These are phyloP conservation scores for Melozone crissalis DNA, from an alignment of 2,113 vertebrate species.

Conservation along the genomic window DNA sequence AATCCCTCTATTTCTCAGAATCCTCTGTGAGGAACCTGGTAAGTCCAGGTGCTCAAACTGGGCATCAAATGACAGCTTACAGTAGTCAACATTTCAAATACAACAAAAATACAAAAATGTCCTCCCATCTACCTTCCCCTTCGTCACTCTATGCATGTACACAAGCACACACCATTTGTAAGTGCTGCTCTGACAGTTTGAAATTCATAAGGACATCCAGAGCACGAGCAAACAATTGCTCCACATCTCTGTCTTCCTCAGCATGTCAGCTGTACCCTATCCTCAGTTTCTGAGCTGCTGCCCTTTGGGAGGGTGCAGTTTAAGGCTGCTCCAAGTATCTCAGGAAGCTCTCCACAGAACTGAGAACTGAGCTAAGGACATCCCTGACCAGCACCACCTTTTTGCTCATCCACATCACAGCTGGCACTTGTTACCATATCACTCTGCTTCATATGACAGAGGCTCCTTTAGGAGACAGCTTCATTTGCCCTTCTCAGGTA, in stretches of 20 bases:
- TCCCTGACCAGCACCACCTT: background rate
- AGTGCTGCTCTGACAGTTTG: background rate
- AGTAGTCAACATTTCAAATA: background rate
- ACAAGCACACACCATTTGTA: background rate
- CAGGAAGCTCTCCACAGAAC: background rate
- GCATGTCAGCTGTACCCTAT: background rate
- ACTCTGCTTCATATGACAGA: background rate
- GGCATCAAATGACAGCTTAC: background rate
- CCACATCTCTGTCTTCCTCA: background rate
- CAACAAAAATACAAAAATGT: background rate
- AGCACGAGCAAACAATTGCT: background rate
- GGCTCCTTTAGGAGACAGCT: background rate
- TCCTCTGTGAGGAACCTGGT: background rate
- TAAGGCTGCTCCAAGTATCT: background rate
- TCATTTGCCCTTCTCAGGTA: background rate
- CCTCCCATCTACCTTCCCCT: background rate
- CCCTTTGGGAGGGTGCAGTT: background rate
- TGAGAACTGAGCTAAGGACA: background rate
- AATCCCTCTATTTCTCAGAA: background rate
- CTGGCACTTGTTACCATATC: background rate
- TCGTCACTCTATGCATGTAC: accelerated
- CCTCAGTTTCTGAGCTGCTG: background rate
- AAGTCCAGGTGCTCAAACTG: background rate
- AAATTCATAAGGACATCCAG: background rate
- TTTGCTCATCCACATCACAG: background rate